A percentile compares a stretch with the other conserved stretches of the same genome.
Conservation (phyloP, 2,113 vertebrate species). For the Chaetorhynchus papuensis region DNA sequence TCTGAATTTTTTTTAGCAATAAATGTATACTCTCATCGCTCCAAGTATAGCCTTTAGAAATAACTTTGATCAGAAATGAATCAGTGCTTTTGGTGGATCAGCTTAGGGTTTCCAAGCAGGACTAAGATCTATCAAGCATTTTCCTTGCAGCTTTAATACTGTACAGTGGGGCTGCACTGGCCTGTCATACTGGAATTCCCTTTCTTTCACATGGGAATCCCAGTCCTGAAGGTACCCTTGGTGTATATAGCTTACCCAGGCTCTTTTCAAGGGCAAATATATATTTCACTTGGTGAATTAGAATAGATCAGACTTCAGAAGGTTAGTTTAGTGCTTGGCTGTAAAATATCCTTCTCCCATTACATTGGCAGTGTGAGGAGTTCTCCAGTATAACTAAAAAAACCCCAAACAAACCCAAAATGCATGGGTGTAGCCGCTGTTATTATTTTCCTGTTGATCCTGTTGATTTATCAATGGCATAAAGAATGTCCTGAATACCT, state of each 20-base stretch:
- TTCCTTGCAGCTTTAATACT: neutral
- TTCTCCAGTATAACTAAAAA: neutral
- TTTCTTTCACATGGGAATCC: neutral
- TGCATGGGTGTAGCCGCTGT: neutral
- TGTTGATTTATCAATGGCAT: neutral
- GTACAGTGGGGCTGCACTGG: accelerated
- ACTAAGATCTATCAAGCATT: neutral
- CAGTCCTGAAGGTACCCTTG: neutral
- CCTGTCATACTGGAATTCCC: neutral
- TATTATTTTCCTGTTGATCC: neutral
- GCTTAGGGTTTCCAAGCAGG: neutral
- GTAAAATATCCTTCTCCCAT: neutral
- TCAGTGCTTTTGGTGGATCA: neutral
- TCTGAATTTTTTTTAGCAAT: neutral
- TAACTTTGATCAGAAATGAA: neutral
- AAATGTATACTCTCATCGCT: neutral
- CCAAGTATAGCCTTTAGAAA: neutral
- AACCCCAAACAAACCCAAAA: neutral
- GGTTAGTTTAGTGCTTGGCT: neutral
- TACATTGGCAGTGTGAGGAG: neutral
- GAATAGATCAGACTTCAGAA: neutral
- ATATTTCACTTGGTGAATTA: neutral
- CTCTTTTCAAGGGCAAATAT: neutral
- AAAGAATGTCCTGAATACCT: neutral
- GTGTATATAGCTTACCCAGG: neutral